phyloP scores from a whole-genome alignment of 2,113 vertebrate species.

The Elephantulus edwardii region DNA sequence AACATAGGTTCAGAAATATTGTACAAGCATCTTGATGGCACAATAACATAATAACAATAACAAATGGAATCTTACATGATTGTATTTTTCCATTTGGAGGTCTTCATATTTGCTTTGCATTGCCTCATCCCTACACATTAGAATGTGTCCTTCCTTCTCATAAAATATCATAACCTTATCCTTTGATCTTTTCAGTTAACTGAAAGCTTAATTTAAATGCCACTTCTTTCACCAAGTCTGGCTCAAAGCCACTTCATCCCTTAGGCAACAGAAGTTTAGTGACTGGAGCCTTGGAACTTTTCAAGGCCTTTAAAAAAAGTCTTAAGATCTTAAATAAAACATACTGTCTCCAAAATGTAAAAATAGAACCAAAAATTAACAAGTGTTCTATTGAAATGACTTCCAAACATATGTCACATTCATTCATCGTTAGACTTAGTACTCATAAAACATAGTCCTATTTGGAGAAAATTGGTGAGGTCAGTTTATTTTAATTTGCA shows the following conservation, averaged over 20 bases:
- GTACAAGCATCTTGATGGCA: no score
- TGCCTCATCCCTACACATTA: background rate
- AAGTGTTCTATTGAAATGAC: slow-evolving; percentile 4
- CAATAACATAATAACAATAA: no score
- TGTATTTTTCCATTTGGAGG: background rate
- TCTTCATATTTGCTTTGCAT: slow-evolving; percentile 1
- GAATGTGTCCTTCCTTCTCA: background rate
- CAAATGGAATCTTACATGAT: background rate
- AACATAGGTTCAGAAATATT: no score
- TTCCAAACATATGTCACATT: background rate
- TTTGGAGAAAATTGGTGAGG: background rate
- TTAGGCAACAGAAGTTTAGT: background rate
- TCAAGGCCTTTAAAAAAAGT: background rate
- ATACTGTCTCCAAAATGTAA: background rate
- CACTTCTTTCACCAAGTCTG: slow-evolving; percentile 6
- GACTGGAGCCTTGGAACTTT: background rate
- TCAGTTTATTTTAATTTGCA: background rate
- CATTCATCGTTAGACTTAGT: slow-evolving; percentile 14
- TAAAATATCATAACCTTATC: background rate
- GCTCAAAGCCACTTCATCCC: background rate
- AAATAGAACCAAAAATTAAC: background rate
- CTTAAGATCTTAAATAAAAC: slow-evolving; percentile 5
- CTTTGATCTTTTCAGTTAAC: background rate
- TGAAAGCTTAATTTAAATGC: slow-evolving; percentile 21
- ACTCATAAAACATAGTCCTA: background rate